These are phyloP conservation scores for Stenodema calcarata DNA, from an alignment of 2,888 invertebrate species.

Conservation along the genomic window DNA sequence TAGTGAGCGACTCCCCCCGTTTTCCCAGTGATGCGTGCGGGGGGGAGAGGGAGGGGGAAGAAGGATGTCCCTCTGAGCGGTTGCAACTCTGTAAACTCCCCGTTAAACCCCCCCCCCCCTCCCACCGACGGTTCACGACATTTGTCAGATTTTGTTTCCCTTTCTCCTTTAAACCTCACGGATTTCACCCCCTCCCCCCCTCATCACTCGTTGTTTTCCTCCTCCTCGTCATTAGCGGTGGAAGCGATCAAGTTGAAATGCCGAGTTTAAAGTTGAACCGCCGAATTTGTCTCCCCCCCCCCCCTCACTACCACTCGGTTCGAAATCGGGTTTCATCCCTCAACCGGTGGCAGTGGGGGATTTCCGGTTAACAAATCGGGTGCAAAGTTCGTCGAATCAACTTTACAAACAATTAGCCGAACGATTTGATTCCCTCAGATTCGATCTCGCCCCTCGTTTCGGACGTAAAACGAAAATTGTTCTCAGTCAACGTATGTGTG, in stretches of 20 bases:
- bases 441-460: neutral
- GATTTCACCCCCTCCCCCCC: constrained; percentile 1
- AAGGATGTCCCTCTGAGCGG: neutral
- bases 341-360: neutral
- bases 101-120: neutral
- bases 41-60: neutral
- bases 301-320: constrained; percentile 12
- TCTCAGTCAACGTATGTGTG: too few species aligned
- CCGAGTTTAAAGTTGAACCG: neutral
- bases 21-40: neutral
- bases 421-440: neutral
- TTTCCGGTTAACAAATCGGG: constrained; percentile 5
- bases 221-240: neutral
- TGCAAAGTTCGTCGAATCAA: constrained; percentile 11
- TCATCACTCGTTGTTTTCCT: constrained; percentile 38
- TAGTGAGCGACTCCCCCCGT: neutral
- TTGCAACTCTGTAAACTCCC: neutral
- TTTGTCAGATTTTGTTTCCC: constrained; percentile 28
- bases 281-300: constrained; percentile 12
- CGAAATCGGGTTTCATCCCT: constrained; percentile 18
- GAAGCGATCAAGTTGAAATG: constrained; percentile 26
- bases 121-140: neutral
- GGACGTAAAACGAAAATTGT: too few species aligned
- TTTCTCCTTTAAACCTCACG: neutral
- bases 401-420: constrained; percentile 31